Base-by-base conservation (phyloP, 2,113 vertebrate genomes). In the Patagioenas fasciata region DNA sequence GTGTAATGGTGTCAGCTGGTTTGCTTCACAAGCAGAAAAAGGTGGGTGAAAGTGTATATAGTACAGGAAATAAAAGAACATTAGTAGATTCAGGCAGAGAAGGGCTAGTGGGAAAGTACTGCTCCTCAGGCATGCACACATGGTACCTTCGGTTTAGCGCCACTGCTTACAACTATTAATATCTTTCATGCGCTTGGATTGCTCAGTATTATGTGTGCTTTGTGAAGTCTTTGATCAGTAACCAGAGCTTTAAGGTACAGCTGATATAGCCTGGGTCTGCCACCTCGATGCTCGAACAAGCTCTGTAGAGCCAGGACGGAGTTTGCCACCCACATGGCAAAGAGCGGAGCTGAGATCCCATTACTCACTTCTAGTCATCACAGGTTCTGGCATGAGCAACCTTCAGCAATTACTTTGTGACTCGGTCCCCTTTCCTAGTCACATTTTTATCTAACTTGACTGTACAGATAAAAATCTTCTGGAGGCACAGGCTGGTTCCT, bases 61-160 rank as follows among this genome's bases (percentile, higher is more conserved):
- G 0, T 38, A 53, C 28, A 62, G 15, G 60, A 75, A 26, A 36
- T 50, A 47, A 54, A 85, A 85, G 57, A 57, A 20, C 17, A 16
- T 34, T 4, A 73, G 36, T 56, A 77, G 40, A 11, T 85, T 85
- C 51, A 51, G 53, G 36, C 6, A 2, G 47, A 78, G 31, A 44
- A 73, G 36, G 32, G n/a, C 54, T n/a, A 18, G 8, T 70, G 67
- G 85, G 54, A 66, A 83, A 80, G 44, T 57, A 42, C 58, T 65
- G 44, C 38, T 0, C 0, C 44, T 0, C 0, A 0, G 12, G n/a
- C 10, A 2, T 15, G 58, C 9, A 4, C 40, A 53, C 53, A 1
- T 7, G 28, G n/a, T 38, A n/a, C 42, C 79, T 80, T 60, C 6
- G 1, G 34, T 83, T 80, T 40, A 58, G 50, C 3, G 3, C 47